These are phyloP conservation scores for Diaperis boleti DNA, from an alignment of 2,888 invertebrate species.

Conservation along the genomic window DNA sequence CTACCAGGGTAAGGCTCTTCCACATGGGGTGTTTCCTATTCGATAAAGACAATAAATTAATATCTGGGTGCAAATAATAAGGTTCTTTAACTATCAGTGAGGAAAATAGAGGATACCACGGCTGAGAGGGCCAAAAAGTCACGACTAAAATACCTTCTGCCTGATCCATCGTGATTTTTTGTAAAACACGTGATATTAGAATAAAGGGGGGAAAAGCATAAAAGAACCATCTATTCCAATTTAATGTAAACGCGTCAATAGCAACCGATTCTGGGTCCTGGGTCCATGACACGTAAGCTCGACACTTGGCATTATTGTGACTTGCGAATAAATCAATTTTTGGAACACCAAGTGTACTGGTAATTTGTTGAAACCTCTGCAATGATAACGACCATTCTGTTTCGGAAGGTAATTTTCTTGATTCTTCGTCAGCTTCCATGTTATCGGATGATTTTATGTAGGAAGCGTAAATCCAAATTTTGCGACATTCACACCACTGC, in stretches of 20 bases:
- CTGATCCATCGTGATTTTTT: neutral
- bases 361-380: neutral
- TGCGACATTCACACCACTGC: neutral
- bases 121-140: neutral
- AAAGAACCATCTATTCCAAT: too few species aligned
- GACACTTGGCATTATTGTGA: neutral
- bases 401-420: neutral
- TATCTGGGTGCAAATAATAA: too few species aligned
- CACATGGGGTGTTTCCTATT: too few species aligned
- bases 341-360: neutral
- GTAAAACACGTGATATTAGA: neutral
- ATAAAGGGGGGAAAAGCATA: slow-evolving; percentile 1
- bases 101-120: too few species aligned
- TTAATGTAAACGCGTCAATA: neutral
- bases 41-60: too few species aligned
- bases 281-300: neutral
- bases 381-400: slow-evolving; percentile 4
- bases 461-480: slow-evolving; percentile 1
- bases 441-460: slow-evolving; percentile 1
- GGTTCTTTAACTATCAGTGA: too few species aligned
- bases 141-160: neutral
- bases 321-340: neutral
- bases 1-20: too few species aligned
- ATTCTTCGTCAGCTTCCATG: neutral
- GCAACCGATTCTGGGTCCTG: neutral